These are phyloP conservation scores for Dilophus febrilis DNA, from an alignment of 2,888 invertebrate genomes.

Conservation along the genomic window DNA sequence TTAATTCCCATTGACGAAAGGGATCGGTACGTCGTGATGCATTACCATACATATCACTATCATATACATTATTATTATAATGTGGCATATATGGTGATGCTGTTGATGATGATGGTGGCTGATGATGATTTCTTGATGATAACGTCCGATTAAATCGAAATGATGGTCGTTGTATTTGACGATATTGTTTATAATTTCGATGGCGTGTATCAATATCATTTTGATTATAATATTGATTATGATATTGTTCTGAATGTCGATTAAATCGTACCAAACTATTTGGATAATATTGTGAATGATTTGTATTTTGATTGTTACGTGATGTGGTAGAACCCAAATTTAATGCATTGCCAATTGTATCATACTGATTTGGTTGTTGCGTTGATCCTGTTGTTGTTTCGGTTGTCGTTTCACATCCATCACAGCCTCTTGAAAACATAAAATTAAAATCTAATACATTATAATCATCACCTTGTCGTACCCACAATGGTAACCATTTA, in stretches of 20 bases:
- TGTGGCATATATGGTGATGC: background rate
- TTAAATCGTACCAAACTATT: slow-evolving; percentile 15
- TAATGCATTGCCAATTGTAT: slow-evolving; percentile 10
- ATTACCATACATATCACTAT: background rate
- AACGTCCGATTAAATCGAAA: background rate
- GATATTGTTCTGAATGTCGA: slow-evolving; percentile 11
- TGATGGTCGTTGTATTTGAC: background rate
- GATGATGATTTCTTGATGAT: background rate
- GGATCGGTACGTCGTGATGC: slow-evolving; percentile 20
- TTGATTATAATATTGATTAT: slow-evolving; percentile 20
- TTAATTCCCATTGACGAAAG: slow-evolving; percentile 27
- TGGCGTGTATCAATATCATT: background rate
- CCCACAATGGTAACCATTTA: slow-evolving; percentile 47
- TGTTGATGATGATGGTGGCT: background rate
- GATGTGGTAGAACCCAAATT: slow-evolving; percentile 20
- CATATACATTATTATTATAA: background rate
- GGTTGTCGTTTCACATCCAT: slow-evolving; percentile 22
- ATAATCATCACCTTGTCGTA: slow-evolving; percentile 35
- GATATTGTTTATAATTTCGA: background rate
- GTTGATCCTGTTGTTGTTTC: background rate
- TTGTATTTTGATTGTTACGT: slow-evolving; percentile 10
- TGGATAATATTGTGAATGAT: slow-evolving; percentile 8
- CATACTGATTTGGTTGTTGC: slow-evolving; percentile 14
- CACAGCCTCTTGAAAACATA: slow-evolving; percentile 31
- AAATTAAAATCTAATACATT: slow-evolving; percentile 35